Base-by-base conservation (phyloP, 2,888 invertebrate genomes). In the Halocaridina rubra region DNA sequence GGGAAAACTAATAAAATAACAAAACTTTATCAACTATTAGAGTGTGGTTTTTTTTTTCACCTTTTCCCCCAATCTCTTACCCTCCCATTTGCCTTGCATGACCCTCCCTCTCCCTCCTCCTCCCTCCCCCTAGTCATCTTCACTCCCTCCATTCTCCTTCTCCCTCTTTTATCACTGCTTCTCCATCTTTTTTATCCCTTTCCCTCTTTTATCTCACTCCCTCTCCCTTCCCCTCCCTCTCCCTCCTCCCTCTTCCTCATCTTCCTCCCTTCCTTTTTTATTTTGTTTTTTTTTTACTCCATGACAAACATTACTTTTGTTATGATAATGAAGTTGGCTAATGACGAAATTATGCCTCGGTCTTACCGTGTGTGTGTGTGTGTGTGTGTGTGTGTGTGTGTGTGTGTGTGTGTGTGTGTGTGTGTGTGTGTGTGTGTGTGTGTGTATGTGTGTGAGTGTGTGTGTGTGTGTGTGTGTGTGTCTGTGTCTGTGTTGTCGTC, bases 261-360 rank as follows among this genome's bases (percentile, higher is more conserved):
- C 61, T n/a, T 7, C 19, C 10, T 61, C 61, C 22, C 10, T 61
- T 7, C 19, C 19, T 61, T 22, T n/a, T n/a, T 61, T n/a, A 8
- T 7, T 7, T 22, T 13, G 10, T n/a, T 22, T 61, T 7, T 61
- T n/a, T 7, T 22, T 13, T 7, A 8, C 69, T 69, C 69, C 16
- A 64, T 81, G 80, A 81, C 74, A 72, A 32, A 81, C 64, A 33
- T 27, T 61, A 81, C 80, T 81, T 81, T 81, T 81, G 80, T 81
- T 81, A 74, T 74, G 80, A 81, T 81, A 81, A 81, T 81, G 61
- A 72, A 72, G 39, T 19, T 33, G 39, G 39, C 80, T 81, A 81
- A 81, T 81, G 80, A 80, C 80, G 72, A 80, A 80, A 80, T 80
- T 80, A 80, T 80, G 80, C 80, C 72, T 61, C 33, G 10, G n/a